Evolutionary conservation across 2,888 invertebrate genomes (phyloP).

Genomic region (Helleia helle): DNA sequence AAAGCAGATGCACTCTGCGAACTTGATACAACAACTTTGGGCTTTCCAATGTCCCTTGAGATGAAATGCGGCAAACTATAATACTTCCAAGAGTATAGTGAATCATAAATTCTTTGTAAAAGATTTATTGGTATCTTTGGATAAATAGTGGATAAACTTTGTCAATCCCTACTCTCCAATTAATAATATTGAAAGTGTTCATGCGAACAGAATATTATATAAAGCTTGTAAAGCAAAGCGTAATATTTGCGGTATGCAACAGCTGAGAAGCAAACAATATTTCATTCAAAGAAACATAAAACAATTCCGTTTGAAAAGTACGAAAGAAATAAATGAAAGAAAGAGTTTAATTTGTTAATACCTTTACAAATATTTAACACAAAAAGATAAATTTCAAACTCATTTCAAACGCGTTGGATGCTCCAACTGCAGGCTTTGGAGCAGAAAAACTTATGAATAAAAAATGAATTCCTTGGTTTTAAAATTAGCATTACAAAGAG

Average conservation of each 20-base stretch:
- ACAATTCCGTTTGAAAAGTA: not conserved
- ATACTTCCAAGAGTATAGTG: not conserved
- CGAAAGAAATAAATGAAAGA: not conserved
- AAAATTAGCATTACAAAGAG: slow-evolving; percentile 72
- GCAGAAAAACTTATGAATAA: slow-evolving; percentile 73
- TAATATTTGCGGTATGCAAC: too few relatives aligned
- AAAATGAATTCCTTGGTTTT: slow-evolving; percentile 73
- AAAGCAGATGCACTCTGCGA: not conserved
- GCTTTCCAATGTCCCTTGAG: not conserved
- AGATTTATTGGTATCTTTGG: too few relatives aligned
- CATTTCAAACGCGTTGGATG: slow-evolving; percentile 59
- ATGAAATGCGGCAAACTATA: not conserved
- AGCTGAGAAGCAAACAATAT: too few relatives aligned
- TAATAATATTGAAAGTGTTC: too few relatives aligned
- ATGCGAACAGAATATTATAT: too few relatives aligned
- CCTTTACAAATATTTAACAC: slow-evolving; percentile 24
- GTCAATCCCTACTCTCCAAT: too few relatives aligned
- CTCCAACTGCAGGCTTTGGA: slow-evolving; percentile 62
- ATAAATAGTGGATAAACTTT: too few relatives aligned
- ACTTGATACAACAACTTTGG: not conserved
- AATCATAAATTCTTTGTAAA: not conserved
- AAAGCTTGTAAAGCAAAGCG: too few relatives aligned
- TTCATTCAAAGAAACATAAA: too few relatives aligned
- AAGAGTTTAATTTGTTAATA: not conserved
- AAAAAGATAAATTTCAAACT: slow-evolving; percentile 43